Conservation (phyloP, 2,797 vertebrate species). For the Acanthiza pusilla region DNA sequence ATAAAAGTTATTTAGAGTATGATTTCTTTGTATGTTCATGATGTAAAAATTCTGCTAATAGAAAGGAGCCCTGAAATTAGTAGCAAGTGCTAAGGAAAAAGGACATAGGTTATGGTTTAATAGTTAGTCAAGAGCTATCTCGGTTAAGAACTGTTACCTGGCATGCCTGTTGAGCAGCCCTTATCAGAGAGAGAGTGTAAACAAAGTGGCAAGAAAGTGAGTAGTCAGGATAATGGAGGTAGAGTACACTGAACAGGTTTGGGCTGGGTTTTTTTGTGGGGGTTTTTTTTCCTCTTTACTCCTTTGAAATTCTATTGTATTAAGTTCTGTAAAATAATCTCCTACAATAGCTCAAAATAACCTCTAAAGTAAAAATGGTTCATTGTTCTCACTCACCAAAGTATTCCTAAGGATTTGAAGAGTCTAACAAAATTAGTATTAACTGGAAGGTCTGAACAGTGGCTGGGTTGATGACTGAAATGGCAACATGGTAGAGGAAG, state of each 20-base stretch:
- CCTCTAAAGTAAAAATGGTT: neutral
- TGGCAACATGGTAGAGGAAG: rapidly evolving
- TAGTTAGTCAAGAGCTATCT: constrained; percentile 8
- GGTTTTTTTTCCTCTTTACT: neutral
- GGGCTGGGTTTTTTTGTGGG: rapidly evolving
- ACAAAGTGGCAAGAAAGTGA: constrained; percentile 3
- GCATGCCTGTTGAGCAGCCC: neutral
- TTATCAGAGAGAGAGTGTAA: constrained; percentile 39
- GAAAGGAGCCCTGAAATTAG: neutral
- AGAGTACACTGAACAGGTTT: neutral
- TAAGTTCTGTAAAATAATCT: neutral
- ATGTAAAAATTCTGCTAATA: neutral
- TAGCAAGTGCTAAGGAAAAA: neutral
- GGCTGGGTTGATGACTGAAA: neutral
- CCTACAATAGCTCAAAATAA: neutral
- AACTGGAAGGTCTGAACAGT: neutral
- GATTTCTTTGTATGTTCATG: neutral
- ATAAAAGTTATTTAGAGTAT: neutral
- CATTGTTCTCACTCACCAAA: neutral
- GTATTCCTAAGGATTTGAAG: neutral
- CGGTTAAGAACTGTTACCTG: neutral
- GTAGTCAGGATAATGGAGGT: neutral
- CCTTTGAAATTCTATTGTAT: neutral
- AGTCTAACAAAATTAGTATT: neutral
- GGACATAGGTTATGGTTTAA: neutral